A percentile compares a stretch with the other conserved stretches of the same genome.
phyloP scores from a whole-genome alignment of 1,140 invertebrate species.

The Drosophila lowei region DNA sequence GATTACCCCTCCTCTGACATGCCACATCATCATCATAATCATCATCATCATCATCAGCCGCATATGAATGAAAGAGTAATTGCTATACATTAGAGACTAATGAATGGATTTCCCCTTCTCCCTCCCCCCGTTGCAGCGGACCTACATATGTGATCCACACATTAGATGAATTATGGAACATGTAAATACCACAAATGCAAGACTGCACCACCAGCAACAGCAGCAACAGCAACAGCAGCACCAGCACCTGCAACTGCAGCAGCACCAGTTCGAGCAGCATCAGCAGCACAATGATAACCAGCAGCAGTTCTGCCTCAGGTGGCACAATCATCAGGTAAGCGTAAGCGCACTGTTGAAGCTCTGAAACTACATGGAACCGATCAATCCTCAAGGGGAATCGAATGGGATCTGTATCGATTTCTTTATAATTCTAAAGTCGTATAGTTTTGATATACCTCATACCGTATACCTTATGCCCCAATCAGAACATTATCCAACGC shows the following conservation, averaged over 20 bases:
- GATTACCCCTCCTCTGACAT: constrained; percentile 15
- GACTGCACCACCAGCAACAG: constrained; percentile 60
- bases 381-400: no score
- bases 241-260: constrained; percentile 68
- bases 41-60: background rate
- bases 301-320: constrained; percentile 90
- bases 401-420: no score
- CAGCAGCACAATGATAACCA: constrained; percentile 83
- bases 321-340: constrained; percentile 91
- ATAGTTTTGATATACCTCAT: no score
- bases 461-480: no score
- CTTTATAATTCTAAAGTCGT: no score
- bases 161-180: constrained; percentile 81
- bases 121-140: constrained; percentile 44
- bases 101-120: background rate
- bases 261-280: constrained; percentile 64
- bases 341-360: constrained; percentile 68
- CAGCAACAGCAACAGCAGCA: constrained; percentile 59
- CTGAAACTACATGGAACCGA: no score
- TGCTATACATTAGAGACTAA: constrained; percentile 7
- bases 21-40: background rate
- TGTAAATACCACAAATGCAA: constrained; percentile 73
- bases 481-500: no score
- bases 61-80: constrained; percentile 32
- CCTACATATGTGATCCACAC: constrained; percentile 42